Percentiles rank a stretch among this genome's conserved stretches.
Evolutionary conservation across 2,888 invertebrate species (phyloP).

Genomic region (Heliconius hortense): DNA sequence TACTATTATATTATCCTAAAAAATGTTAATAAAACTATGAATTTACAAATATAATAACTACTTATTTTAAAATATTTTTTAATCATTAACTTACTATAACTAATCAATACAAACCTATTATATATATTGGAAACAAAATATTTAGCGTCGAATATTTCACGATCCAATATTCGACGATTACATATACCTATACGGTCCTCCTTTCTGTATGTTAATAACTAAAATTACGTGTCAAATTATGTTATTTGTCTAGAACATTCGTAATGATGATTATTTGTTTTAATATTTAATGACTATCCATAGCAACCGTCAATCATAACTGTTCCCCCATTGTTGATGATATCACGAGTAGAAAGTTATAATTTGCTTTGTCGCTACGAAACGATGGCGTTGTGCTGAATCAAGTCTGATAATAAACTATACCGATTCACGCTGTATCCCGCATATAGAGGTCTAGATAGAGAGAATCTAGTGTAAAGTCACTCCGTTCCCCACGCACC

Average conservation of each 20-base stretch:
- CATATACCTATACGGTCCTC: too few species aligned
- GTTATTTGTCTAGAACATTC: background rate
- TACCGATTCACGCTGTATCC: conserved; percentile 1
- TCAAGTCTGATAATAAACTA: background rate
- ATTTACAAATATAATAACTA: too few species aligned
- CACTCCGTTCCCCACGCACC: background rate
- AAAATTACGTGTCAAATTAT: too few species aligned
- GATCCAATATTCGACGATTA: too few species aligned
- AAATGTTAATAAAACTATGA: too few species aligned
- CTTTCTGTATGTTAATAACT: too few species aligned
- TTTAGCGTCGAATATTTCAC: too few species aligned
- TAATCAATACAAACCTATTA: too few species aligned
- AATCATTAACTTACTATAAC: too few species aligned
- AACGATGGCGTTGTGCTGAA: conserved; percentile 13
- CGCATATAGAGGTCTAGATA: background rate
- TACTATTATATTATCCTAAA: too few species aligned
- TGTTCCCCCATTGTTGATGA: conserved; percentile 35
- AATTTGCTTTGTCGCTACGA: conserved; percentile 30
- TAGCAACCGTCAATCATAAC: conserved; percentile 23
- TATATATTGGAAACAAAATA: too few species aligned
- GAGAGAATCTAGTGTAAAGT: background rate
- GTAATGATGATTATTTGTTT: background rate
- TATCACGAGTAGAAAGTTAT: conserved; percentile 36
- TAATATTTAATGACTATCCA: conserved; percentile 5
- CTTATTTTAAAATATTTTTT: too few species aligned